A percentile compares a stretch with the other conserved stretches of the same genome.
phyloP scores from a whole-genome alignment of 2,797 vertebrate species.

The Acrossocheilus wenchowensis region DNA sequence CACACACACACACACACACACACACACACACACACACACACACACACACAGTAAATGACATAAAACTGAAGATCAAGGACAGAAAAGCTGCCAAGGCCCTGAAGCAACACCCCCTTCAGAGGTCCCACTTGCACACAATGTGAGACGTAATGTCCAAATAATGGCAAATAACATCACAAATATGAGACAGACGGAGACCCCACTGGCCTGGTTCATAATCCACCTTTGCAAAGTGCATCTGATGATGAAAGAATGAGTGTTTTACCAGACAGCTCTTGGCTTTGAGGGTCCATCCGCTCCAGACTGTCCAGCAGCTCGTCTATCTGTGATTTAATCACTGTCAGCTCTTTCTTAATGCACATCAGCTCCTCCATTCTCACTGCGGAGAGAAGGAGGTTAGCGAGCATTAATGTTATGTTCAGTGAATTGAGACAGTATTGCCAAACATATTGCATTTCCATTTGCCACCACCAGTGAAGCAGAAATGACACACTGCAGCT shows the following conservation, averaged over 20 bases:
- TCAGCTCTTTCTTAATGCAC: slow-evolving; percentile 74
- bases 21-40: too few species aligned
- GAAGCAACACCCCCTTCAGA: not conserved
- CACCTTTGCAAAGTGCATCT: not conserved
- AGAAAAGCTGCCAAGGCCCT: not conserved
- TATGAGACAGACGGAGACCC: not conserved
- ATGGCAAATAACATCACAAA: not conserved
- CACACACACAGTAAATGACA: slow-evolving; percentile 39
- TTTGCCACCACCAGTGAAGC: not conserved
- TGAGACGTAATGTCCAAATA: not conserved
- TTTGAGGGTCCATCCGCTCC: slow-evolving; percentile 73
- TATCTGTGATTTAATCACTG: slow-evolving; percentile 74
- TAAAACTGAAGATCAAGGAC: slow-evolving; percentile 26
- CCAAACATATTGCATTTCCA: not conserved
- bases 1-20: too few species aligned
- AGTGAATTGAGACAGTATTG: not conserved
- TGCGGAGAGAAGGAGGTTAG: slow-evolving; percentile 50
- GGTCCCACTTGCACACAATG: not conserved
- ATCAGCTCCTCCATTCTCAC: slow-evolving; percentile 73
- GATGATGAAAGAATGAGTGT: not conserved
- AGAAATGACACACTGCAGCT: not conserved
- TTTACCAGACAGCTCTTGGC: slow-evolving; percentile 46
- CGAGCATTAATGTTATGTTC: not conserved
- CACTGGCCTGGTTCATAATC: not conserved
- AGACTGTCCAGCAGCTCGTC: slow-evolving; percentile 74